Conservation (phyloP, 2,113 vertebrate species). For the Larimichthys polyactis region DNA sequence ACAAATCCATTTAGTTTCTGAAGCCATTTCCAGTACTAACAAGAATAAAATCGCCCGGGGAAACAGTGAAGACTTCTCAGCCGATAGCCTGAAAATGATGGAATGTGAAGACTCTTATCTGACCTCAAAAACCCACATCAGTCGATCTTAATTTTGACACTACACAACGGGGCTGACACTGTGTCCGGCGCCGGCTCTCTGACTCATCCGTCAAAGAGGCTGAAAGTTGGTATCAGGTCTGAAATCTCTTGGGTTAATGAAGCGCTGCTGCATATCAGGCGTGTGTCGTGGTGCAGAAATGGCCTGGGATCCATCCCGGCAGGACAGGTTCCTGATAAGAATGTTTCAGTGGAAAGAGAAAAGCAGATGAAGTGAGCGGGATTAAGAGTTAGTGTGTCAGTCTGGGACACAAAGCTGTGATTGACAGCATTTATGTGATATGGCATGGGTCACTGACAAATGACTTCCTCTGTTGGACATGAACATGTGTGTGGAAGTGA, state of each 20-base stretch:
- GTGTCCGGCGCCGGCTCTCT: background rate
- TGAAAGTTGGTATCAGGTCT: conserved; percentile 28
- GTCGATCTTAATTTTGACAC: conserved; percentile 54
- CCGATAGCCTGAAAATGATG: conserved; percentile 36
- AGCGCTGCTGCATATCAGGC: conserved; percentile 35
- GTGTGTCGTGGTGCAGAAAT: conserved; percentile 16
- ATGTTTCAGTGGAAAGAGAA: conserved; percentile 23
- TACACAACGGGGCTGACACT: conserved; percentile 33
- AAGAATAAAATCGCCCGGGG: background rate
- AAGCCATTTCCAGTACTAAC: conserved; percentile 10
- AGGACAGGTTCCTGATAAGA: conserved; percentile 36
- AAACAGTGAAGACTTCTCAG: conserved; percentile 9
- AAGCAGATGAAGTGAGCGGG: conserved; percentile 36
- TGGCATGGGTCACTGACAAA: background rate
- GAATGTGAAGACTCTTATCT: conserved; percentile 52
- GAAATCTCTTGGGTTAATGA: conserved; percentile 57
- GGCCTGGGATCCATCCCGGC: conserved; percentile 29
- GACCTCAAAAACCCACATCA: conserved; percentile 54
- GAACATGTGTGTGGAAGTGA: background rate
- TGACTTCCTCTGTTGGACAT: conserved; percentile 3
- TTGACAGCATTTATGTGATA: conserved; percentile 30
- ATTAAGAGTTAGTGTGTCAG: conserved; percentile 53
- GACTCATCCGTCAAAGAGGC: conserved; percentile 15
- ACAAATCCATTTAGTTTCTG: conserved; percentile 16
- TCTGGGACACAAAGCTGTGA: conserved; percentile 34